Percentiles rank a stretch among this genome's conserved stretches.
Conservation (phyloP, 2,888 invertebrate species). For the Melanotus villosus region DNA sequence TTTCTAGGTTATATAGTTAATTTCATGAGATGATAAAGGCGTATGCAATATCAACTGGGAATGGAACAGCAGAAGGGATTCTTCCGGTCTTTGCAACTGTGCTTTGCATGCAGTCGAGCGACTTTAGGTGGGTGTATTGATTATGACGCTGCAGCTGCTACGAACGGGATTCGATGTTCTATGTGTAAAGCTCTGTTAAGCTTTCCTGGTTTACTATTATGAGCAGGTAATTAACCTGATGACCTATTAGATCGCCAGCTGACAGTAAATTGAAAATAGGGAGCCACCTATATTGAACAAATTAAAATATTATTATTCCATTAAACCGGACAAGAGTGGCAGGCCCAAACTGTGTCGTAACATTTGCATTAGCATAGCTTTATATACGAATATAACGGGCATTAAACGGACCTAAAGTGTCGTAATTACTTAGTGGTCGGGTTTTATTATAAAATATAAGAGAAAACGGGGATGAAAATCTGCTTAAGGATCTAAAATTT, state of each 20-base stretch:
- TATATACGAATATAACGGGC: too few relatives aligned
- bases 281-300: not conserved
- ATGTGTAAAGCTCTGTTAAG: constrained; percentile 2
- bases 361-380: too few relatives aligned
- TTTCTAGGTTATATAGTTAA: not conserved
- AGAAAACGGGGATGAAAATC: too few relatives aligned
- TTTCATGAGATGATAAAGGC: not conserved
- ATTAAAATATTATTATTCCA: too few relatives aligned
- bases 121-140: constrained; percentile 29
- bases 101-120: constrained; percentile 26
- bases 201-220: not conserved
- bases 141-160: constrained; percentile 26
- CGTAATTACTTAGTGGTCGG: too few relatives aligned
- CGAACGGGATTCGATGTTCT: constrained; percentile 10
- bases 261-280: not conserved
- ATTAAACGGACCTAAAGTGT: too few relatives aligned
- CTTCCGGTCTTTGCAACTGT: constrained; percentile 8
- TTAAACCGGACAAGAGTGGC: too few relatives aligned
- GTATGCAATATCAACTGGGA: not conserved
- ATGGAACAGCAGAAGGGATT: not conserved
- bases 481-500: too few relatives aligned
- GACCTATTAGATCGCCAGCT: not conserved
- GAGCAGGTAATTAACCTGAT: constrained; percentile 1
- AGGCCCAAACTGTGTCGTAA: too few relatives aligned
- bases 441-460: too few relatives aligned